Conservation (phyloP, 2,113 vertebrate species). For the Edolisoma coerulescens region DNA sequence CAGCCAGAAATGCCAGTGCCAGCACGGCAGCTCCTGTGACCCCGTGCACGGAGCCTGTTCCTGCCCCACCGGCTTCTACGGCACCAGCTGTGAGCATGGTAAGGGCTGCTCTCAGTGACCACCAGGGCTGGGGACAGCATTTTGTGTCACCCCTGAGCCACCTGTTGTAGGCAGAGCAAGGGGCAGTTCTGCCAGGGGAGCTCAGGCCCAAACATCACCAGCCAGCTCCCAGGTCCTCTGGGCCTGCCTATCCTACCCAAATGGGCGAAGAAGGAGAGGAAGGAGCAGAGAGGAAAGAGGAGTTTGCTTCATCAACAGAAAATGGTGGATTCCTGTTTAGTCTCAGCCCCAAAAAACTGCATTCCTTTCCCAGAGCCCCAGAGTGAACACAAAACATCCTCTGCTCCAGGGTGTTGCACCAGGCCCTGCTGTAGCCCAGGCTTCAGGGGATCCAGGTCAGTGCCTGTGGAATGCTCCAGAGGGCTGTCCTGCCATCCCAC, state of each 20-base stretch:
- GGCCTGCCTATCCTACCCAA: background rate
- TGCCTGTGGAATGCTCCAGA: too few species aligned
- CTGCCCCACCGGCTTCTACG: constrained; percentile 76
- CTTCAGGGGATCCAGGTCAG: background rate
- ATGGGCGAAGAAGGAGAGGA: background rate
- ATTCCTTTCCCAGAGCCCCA: background rate
- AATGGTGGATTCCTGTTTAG: background rate
- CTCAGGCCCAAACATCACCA: background rate
- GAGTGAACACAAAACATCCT: background rate
- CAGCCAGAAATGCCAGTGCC: constrained; percentile 74
- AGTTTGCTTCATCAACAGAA: background rate
- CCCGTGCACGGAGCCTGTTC: constrained; percentile 70
- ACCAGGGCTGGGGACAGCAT: background rate
- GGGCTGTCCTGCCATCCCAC: background rate
- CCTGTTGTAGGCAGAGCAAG: background rate
- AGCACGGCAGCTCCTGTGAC: constrained; percentile 75
- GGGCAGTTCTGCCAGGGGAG: background rate
- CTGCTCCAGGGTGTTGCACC: background rate
- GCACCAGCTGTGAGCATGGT: constrained; percentile 78
- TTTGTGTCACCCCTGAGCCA: background rate
- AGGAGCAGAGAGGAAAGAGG: background rate
- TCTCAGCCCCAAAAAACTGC: background rate
- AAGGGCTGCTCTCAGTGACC: background rate
- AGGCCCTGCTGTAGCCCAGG: background rate
- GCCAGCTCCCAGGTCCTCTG: background rate